Evolutionary conservation across 2,113 vertebrate species (phyloP), one percentile per base, ranked within the genome.

Genomic region (Pitta sordida): DNA sequence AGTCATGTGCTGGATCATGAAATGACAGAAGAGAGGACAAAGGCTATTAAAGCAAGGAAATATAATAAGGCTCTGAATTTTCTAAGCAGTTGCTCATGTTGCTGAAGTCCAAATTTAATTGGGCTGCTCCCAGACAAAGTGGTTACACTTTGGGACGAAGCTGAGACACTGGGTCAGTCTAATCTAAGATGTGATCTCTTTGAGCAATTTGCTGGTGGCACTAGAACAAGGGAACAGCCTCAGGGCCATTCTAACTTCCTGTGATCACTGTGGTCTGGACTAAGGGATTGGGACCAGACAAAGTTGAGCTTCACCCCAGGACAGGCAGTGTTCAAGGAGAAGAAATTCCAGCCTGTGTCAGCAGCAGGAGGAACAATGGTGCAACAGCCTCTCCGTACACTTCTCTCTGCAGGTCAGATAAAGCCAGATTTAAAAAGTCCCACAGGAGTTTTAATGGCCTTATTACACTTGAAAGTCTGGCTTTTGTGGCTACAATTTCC

Each of bases 241-340:
- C 11, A 0, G 69, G 93, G 83, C 83, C 59, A 11, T 46, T 91
- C 34, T 71, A 75, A 55, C 60, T 58, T 26, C 0, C 0, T 68
- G 83, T 3, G 77, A 84, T 94, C 87, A 39, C 81, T 94, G 91
- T 75, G 91, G 83, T 84, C 93, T 91, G 75, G 39, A 78, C 73
- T 71, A 53, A 94, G 36, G 83, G 68, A 74, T 92, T 55, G 91
- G 86, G 52, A 65, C 63, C 77, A 27, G 71, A 86, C 64, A 86
- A 77, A 86, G 55, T 41, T 1, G 10, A 78, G 68, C 59, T 90
- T 88, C 60, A 56, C 34, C 71, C 44, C 55, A 52, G 2, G 0
- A 4, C 36, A 58, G 39, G 32, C 49, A 79, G 43, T 2, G 0
- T 64, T 82, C 5, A 5, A 82, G 64, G 56, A 90, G 62, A 36